Percentiles rank a stretch among this genome's conserved stretches.
Evolutionary conservation across 2,797 vertebrate genomes (phyloP).

Genomic region (Rhincodon typus): DNA sequence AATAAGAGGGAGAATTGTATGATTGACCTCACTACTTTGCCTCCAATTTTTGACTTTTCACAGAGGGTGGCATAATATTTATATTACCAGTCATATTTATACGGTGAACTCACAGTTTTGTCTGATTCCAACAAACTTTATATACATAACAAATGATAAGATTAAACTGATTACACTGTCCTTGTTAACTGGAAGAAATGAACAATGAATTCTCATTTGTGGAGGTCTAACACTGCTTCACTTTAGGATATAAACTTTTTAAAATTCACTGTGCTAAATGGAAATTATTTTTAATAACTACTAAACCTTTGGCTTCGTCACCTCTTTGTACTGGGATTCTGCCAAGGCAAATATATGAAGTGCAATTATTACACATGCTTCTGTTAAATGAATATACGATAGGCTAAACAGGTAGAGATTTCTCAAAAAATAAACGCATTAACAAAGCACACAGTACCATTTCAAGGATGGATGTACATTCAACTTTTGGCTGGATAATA

Average conservation of each 20-base stretch:
- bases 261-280: background rate
- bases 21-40: background rate
- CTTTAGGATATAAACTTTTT: background rate
- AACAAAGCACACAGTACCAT: background rate
- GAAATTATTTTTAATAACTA: constrained; percentile 28
- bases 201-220: background rate
- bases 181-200: background rate
- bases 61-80: background rate
- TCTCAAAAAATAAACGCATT: background rate
- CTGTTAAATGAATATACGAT: background rate
- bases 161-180: background rate
- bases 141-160: too few relatives aligned
- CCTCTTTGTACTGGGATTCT: background rate
- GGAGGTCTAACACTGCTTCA: background rate
- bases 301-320: constrained; percentile 11
- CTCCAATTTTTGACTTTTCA: background rate
- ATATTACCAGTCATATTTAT: background rate
- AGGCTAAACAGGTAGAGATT: background rate
- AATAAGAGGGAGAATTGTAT: background rate
- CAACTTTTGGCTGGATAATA: background rate
- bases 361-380: background rate
- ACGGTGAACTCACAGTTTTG: background rate
- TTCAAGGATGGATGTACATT: background rate
- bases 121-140: background rate
- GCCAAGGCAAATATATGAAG: background rate